Percentiles rank a stretch among this genome's conserved stretches.
phyloP scores from a whole-genome alignment of 2,797 vertebrate species.

The Ibycter americanus region DNA sequence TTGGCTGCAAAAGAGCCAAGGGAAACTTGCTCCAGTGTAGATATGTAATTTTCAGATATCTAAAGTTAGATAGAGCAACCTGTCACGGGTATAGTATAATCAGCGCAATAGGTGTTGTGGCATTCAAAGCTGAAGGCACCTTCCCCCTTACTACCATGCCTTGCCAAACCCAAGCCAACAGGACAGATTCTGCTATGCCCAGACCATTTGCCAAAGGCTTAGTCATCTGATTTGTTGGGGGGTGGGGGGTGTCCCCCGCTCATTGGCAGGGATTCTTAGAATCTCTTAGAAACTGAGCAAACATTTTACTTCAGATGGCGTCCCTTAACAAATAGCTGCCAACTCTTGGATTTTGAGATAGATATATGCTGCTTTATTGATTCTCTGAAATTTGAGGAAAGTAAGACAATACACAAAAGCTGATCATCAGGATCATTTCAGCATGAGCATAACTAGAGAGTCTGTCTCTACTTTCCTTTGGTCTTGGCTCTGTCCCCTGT shows the following conservation, averaged over 20 bases:
- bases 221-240: no score
- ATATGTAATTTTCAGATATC: neutral
- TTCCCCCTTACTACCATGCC: neutral
- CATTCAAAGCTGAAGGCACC: neutral
- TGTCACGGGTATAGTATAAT: neutral
- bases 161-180: neutral
- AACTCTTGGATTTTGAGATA: neutral
- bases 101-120: fast-evolving
- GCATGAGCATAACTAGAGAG: neutral
- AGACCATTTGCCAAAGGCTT: neutral
- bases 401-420: neutral
- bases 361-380: neutral
- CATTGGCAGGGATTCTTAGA: neutral
- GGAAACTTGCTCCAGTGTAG: neutral
- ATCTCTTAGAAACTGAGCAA: neutral
- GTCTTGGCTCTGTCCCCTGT: neutral
- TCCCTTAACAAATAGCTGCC: neutral
- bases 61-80: neutral
- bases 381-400: neutral
- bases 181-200: neutral
- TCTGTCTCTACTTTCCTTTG: neutral
- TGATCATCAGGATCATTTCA: neutral
- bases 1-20: neutral
- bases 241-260: no score
- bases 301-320: neutral